Base-by-base conservation (phyloP, 1,140 invertebrate species). In the Sarcophaga bullata region DNA sequence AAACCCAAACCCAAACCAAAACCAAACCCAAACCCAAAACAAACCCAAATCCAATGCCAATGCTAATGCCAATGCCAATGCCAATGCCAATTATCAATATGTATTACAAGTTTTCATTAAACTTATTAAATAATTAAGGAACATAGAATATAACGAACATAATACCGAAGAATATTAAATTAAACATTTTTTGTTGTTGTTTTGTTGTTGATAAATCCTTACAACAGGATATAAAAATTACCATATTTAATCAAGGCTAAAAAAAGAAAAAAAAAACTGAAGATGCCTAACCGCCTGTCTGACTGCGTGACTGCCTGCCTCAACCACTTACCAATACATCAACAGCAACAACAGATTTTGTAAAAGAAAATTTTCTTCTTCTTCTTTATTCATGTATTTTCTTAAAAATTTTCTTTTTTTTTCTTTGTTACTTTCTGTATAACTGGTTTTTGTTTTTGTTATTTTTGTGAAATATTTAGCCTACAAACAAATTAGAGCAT, bases 401-500 rank as follows among this genome's bases (percentile, higher is more conserved):
- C 13, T 52, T 52, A 52, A 13, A 52, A 52, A 52, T 10, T 10
- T 52, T 52, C 50, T 6, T 52, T 52, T 52, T 52, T 52, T 68
- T 68, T 68, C 19, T 19, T n/a, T 68, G 0, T 58, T 58, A 7
- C 6, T 58, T 7, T 58, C 13, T 58, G 8, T 19, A 0, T n/a
- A 25, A 19, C 17, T 6, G 3, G 15, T 19, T 17, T n/a, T 17
- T 68, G 62, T 25, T 68, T 9, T 17, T 68, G n/a, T 25, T 37
- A 2, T 37, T 37, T 37, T 37, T 37, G 25, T 2, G 4, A 37
- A 37, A 37, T 37, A 37, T 37, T 68, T 68, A 19, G 62, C 62
- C 62, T 68, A 68, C 62, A 68, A 68, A 68, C 62, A 68, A 68
- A 68, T 68, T 68, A 68, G 62, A 68, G 62, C 62, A 68, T 68